Evolutionary conservation across 1,140 invertebrate genomes (phyloP).

Genomic region (Pteromalus puparum): DNA sequence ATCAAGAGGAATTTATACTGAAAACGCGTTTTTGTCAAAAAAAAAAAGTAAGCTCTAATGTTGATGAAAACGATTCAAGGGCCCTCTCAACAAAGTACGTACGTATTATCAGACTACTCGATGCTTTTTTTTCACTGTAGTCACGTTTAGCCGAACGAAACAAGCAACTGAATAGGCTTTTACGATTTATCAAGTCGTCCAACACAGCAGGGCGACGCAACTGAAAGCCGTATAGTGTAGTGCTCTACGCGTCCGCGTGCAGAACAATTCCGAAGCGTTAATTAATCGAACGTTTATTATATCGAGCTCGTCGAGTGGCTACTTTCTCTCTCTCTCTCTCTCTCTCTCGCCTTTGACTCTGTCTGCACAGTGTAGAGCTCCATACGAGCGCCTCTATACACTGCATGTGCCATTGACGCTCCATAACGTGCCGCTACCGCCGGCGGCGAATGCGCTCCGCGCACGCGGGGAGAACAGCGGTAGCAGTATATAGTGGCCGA

Average conservation of each 20-base stretch:
- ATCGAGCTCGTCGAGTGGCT: constrained; percentile 21
- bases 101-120: no score
- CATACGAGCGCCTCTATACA: neutral
- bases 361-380: neutral
- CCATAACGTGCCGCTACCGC: neutral
- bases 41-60: no score
- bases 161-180: neutral
- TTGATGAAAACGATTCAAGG: no score
- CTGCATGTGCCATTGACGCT: neutral
- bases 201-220: neutral
- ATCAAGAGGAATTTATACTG: no score
- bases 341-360: constrained; percentile 21
- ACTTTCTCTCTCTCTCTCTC: constrained; percentile 1
- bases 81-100: no score
- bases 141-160: neutral
- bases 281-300: constrained; percentile 46
- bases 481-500: neutral
- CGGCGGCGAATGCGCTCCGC: neutral
- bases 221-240: neutral
- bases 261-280: constrained; percentile 35
- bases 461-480: neutral
- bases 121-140: no score
- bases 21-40: no score
- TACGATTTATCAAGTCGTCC: neutral
- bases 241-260: neutral